Base-by-base conservation (phyloP, 2,888 invertebrate species). In the Alloscopus bannaensis region DNA sequence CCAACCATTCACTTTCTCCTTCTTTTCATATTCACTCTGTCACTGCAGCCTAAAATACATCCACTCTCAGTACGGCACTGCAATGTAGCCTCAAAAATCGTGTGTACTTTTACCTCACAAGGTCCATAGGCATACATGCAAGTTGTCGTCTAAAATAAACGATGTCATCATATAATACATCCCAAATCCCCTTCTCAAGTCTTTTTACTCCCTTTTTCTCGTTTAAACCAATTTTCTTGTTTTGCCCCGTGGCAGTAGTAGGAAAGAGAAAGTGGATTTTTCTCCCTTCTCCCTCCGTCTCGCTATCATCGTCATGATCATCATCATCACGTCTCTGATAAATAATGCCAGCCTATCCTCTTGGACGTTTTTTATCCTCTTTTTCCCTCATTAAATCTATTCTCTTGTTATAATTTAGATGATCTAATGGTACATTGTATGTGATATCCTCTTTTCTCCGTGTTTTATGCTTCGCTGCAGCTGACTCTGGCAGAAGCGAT, bases 401-500 rank as follows among this genome's bases (percentile, higher is more conserved):
- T 77, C 77, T 57, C 64, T 26, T 45, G 77, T 45, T 22, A n/a
- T 50, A 72, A 50, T 42, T 57, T 45, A 64, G 57, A 65, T 36
- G 64, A 55, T 50, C 40, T 20, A 26, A 11, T 62, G 45, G 40
- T n/a, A 45, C 1, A 42, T 11, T 26, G 16, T 42, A 31, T 65
- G 24, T 71, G 3, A 42, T 26, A n/a, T 18, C 2, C 18, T 65
- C 18, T 31, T 57, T 20, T 71, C 47, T 69, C 28, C 47, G 22
- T 62, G 6, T 8, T 18, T 50, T 50, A 18, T 18, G 20, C 22
- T 47, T n/a, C n/a, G 47, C 29, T 47, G 62, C 50, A 80, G 80
- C 73, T 80, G 26, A 80, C 66, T 62, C 60, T 80, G 73, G 80
- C 80, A 68, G 80, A 73, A 64, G 80, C 80, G 45, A 80, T 80